Percentiles rank a stretch among this genome's conserved stretches.
Conservation (phyloP, 2,888 invertebrate genomes). For the Theodoxus fluviatilis region DNA sequence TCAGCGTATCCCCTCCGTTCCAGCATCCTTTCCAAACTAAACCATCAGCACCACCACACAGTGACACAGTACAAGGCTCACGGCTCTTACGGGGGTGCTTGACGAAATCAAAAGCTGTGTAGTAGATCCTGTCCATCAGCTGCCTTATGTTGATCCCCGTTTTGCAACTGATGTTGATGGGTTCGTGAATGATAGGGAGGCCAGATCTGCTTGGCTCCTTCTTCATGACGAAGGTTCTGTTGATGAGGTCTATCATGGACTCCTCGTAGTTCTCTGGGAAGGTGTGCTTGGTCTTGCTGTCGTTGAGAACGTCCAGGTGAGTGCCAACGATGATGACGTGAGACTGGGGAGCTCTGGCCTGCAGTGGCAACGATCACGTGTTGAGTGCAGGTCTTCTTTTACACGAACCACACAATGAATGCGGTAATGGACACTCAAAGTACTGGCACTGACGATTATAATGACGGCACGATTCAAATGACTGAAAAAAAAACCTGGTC, state of each 20-base stretch:
- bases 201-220: slow-evolving; percentile 96
- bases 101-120: slow-evolving; percentile 92
- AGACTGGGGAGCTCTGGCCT: slow-evolving; percentile 93
- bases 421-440: too few species aligned
- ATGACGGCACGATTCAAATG: too few species aligned
- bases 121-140: slow-evolving; percentile 90
- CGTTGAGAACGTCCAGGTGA: slow-evolving; percentile 81
- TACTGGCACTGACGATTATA: too few species aligned
- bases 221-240: slow-evolving; percentile 77
- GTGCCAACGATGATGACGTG: slow-evolving; percentile 96
- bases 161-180: slow-evolving; percentile 82
- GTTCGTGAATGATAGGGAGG: slow-evolving; percentile 88
- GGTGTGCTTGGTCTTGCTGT: slow-evolving; percentile 69
- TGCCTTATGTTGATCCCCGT: slow-evolving; percentile 88
- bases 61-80: too few species aligned
- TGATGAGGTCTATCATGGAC: slow-evolving; percentile 75
- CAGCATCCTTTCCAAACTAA: too few species aligned
- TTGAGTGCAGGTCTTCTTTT: too few species aligned
- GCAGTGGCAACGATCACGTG: slow-evolving; percentile 69
- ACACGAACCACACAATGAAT: too few species aligned
- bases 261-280: slow-evolving; percentile 83
- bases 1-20: too few species aligned
- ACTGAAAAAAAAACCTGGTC: too few species aligned
- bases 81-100: too few species aligned
- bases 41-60: too few species aligned